These are phyloP conservation scores for Petaurus breviceps DNA, from an alignment of 2,113 vertebrate species.

Conservation along the genomic window DNA sequence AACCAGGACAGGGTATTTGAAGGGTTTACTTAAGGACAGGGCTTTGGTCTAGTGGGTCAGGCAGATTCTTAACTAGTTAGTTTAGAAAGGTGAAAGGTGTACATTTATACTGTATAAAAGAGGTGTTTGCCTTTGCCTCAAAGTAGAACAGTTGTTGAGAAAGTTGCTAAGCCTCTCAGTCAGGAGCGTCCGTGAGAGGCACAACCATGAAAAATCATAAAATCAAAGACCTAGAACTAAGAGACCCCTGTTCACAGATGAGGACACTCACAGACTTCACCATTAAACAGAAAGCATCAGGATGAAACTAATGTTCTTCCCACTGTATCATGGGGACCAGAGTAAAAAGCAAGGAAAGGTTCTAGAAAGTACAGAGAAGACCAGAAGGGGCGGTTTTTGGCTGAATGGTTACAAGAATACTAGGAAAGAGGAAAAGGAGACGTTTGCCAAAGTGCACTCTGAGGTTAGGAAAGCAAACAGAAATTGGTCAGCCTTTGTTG, in stretches of 20 bases:
- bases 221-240: not conserved
- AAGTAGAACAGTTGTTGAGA: not conserved
- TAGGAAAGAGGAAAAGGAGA: not conserved
- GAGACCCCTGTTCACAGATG: not conserved
- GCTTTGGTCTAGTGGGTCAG: not conserved
- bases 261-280: not conserved
- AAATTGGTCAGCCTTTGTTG: no score
- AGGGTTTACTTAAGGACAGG: no score
- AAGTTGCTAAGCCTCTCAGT: not conserved
- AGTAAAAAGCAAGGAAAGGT: not conserved
- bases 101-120: not conserved
- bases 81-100: not conserved
- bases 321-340: not conserved
- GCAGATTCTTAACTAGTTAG: no score
- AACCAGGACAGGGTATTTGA: not conserved
- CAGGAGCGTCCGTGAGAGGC: not conserved
- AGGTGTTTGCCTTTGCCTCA: not conserved
- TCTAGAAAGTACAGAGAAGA: not conserved
- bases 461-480: no score
- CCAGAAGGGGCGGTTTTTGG: not conserved
- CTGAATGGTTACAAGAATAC: not conserved
- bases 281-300: not conserved
- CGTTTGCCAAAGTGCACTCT: not conserved
- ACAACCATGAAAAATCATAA: not conserved
- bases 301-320: not conserved